Conservation (phyloP, 2,113 vertebrate genomes). For the Osmerus mordax region DNA sequence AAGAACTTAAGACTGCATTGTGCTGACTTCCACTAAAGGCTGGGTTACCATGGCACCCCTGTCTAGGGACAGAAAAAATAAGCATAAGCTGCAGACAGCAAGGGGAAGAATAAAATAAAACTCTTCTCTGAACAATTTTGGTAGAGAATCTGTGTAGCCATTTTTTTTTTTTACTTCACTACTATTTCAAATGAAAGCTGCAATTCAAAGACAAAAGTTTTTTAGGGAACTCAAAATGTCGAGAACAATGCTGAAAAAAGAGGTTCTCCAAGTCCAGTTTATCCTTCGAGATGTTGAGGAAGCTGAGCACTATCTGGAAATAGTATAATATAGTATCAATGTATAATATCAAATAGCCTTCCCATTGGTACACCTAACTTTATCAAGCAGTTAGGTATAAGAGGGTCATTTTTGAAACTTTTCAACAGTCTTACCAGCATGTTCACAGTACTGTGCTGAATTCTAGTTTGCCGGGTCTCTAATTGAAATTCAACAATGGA, state of each 20-base stretch:
- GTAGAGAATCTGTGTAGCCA: too few species aligned
- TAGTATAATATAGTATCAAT: neutral
- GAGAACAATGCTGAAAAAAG: slow-evolving; percentile 1
- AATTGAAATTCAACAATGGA: slow-evolving; percentile 36
- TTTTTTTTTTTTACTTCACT: too few species aligned
- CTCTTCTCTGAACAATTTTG: neutral
- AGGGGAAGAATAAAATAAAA: neutral
- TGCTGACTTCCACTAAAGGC: neutral
- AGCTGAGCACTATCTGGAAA: too few species aligned
- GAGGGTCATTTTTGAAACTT: slow-evolving; percentile 1
- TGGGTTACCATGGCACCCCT: slow-evolving; percentile 22
- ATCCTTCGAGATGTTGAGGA: neutral
- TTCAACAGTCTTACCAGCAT: slow-evolving; percentile 11
- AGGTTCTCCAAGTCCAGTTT: neutral
- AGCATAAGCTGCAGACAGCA: slow-evolving; percentile 14
- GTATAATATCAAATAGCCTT: neutral
- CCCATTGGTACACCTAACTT: neutral
- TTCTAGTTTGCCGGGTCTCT: slow-evolving; percentile 19
- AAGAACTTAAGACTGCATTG: neutral
- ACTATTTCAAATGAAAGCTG: too few species aligned
- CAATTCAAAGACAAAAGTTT: too few species aligned
- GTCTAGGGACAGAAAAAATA: neutral
- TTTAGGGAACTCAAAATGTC: neutral
- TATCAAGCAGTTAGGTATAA: neutral
- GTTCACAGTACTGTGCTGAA: neutral